These are phyloP conservation scores for Dinothrombium tinctorium DNA, from an alignment of 1,140 invertebrate genomes.

Conservation along the genomic window DNA sequence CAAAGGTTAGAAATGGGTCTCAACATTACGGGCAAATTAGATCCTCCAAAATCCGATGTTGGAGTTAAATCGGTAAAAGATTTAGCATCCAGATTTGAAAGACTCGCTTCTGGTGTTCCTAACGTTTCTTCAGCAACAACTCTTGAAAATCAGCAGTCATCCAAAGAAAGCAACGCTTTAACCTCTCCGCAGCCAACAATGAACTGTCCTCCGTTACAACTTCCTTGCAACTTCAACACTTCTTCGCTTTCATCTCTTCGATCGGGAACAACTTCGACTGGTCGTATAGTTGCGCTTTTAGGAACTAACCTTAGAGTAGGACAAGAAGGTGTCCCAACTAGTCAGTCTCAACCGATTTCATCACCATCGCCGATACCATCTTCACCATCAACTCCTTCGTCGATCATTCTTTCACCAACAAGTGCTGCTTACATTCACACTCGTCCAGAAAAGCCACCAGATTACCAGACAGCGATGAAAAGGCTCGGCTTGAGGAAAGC, in stretches of 20 bases:
- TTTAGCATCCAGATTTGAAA: constrained; percentile 57
- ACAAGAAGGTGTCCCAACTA: no score
- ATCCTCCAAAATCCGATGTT: not conserved
- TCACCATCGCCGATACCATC: not conserved
- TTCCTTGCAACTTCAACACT: not conserved
- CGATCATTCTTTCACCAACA: not conserved
- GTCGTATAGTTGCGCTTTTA: not conserved
- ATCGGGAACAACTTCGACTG: not conserved
- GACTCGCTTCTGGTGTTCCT: constrained; percentile 13
- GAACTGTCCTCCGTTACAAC: not conserved
- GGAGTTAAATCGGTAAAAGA: constrained; percentile 35
- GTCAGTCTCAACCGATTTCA: no score
- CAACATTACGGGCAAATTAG: no score
- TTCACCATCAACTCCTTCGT: not conserved
- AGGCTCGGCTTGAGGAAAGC: constrained; percentile 10
- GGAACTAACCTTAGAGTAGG: no score
- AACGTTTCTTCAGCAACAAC: not conserved
- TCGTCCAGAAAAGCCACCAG: constrained; percentile 15
- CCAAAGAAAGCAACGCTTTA: not conserved
- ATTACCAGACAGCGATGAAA: constrained; percentile 18
- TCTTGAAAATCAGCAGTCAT: no score
- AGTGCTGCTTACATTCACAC: constrained; percentile 4
- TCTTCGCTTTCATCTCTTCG: not conserved
- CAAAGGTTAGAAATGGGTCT: no score
- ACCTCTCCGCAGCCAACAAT: not conserved